Evolutionary conservation across 2,888 invertebrate genomes (phyloP), one percentile per base, ranked within the genome.

Genomic region (Acleris emargana): DNA sequence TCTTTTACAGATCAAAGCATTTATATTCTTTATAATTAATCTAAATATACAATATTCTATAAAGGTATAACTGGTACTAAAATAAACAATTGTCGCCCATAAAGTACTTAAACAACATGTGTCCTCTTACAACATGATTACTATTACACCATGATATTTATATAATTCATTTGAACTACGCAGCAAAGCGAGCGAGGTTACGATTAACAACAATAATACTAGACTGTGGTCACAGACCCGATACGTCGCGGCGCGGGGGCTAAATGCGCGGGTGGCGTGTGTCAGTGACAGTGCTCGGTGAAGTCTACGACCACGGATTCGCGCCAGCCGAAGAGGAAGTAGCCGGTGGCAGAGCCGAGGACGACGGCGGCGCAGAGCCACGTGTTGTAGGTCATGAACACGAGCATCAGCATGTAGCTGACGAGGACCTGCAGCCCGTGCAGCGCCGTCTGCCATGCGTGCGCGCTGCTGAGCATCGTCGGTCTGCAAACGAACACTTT

Each of bases 321-420:
- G 80, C 97, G 97, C 98, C 98, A 98, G 63, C 98, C 98, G 82
- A 99, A 99, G 50, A 98, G 93, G 89, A 99, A 99, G 89, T 98
- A 99, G 22, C 99, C 99, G 13, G 96, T 94, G 1, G 97, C 97
- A 2, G 98, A 97, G 50, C 99, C 99, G 11, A 97, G 81, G 1
- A 98, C 96, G 1, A 98, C 97, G 0, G 98, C 97, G 55, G 97
- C 84, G 84, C 98, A 98, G 67, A 99, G 93, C 97, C 98, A 99
- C 18, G 96, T 95, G 83, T 99, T 99, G 94, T 97, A 99, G 1
- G 98, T 98, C 99, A 99, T 99, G 85, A 99, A 98, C 74, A 98
- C 97, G 84, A 99, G 92, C 99, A 99, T 99, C 58, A 99, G 94
- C 88, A 98, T 96, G 89, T 99, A 98, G 73, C 98, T 97, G 69